These are phyloP conservation scores for Microhierax caerulescens DNA, from an alignment of 2,797 vertebrate genomes.

Conservation along the genomic window DNA sequence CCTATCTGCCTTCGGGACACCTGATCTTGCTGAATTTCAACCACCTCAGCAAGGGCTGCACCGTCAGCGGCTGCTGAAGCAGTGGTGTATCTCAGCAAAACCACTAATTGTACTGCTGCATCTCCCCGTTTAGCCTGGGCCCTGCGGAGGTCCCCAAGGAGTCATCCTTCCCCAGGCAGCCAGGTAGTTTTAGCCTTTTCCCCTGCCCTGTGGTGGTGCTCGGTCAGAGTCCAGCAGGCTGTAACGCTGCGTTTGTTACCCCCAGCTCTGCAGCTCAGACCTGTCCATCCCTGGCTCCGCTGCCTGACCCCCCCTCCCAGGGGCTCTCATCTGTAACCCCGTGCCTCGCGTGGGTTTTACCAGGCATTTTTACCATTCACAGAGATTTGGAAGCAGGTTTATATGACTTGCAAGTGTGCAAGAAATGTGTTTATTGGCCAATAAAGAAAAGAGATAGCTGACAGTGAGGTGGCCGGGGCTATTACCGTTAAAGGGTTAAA, in stretches of 20 bases:
- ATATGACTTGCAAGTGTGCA: too few species aligned
- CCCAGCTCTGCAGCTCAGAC: background rate
- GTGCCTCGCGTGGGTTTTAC: rapidly evolving
- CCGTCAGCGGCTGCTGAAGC: rapidly evolving
- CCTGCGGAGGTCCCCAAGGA: background rate
- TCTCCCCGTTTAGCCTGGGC: rapidly evolving
- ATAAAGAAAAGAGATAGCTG: background rate
- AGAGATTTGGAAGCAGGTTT: background rate
- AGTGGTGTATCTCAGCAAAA: background rate
- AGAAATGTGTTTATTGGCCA: background rate
- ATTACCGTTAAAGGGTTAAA: rapidly evolving
- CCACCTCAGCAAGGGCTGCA: too few species aligned
- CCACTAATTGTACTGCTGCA: rapidly evolving
- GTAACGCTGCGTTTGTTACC: rapidly evolving
- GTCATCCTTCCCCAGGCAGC: background rate
- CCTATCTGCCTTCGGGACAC: background rate
- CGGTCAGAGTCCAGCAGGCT: rapidly evolving
- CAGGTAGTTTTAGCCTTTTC: background rate
- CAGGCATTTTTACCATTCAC: rapidly evolving
- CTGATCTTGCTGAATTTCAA: background rate
- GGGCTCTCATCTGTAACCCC: background rate
- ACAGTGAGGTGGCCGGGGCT: background rate
- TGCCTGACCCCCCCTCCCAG: background rate
- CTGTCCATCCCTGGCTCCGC: too few species aligned
- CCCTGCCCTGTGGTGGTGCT: rapidly evolving